Evolutionary conservation across 2,888 invertebrate genomes (phyloP).

Genomic region (Zygogramma bicolorata): DNA sequence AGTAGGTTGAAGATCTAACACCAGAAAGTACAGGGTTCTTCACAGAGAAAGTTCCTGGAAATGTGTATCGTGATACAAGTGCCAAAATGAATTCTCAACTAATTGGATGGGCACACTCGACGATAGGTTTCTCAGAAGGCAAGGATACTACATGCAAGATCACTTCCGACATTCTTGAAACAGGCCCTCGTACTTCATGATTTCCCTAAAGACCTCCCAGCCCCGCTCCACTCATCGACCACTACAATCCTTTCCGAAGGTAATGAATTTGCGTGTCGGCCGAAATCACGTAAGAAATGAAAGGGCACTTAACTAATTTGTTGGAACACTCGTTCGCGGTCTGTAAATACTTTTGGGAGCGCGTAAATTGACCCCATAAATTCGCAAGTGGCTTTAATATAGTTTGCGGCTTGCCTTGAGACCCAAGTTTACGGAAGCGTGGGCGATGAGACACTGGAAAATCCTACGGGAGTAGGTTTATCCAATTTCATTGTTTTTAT

Average conservation of each 20-base stretch:
- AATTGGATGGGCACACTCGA: too few relatives aligned
- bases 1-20: too few relatives aligned
- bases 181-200: not conserved
- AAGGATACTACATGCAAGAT: not conserved
- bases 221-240: not conserved
- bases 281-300: slow-evolving; percentile 48
- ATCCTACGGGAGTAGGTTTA: not conserved
- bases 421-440: not conserved
- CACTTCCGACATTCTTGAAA: not conserved
- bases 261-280: slow-evolving; percentile 45
- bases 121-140: too few relatives aligned
- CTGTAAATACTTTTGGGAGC: slow-evolving; percentile 22
- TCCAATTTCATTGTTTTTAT: not conserved
- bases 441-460: not conserved
- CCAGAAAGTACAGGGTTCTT: too few relatives aligned
- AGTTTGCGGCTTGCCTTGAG: slow-evolving; percentile 12
- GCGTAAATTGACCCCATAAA: slow-evolving; percentile 25
- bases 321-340: slow-evolving; percentile 35
- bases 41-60: too few relatives aligned
- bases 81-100: too few relatives aligned
- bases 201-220: not conserved
- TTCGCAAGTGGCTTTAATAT: slow-evolving; percentile 4
- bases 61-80: too few relatives aligned
- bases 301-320: slow-evolving; percentile 53
- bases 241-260: slow-evolving; percentile 2